phyloP scores from a whole-genome alignment of 92 coral and sea anemone species.

The Actinernus sp. region DNA sequence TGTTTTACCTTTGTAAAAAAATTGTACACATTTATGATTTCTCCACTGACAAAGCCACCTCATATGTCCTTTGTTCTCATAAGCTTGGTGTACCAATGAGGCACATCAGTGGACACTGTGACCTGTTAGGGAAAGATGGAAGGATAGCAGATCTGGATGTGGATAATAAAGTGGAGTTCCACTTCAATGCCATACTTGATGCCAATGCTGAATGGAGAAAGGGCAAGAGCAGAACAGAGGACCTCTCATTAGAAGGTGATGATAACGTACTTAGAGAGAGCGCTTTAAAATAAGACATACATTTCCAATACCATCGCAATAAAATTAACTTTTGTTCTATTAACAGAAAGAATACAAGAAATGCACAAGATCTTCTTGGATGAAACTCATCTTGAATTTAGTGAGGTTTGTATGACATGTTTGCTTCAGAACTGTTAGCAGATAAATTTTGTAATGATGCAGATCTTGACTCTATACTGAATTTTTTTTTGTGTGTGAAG shows the following conservation, averaged over 20 bases:
- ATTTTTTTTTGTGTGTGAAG: no score
- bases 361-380: conserved; percentile 87
- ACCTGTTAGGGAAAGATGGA: conserved; percentile 79
- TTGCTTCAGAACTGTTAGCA: neutral
- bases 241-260: conserved; percentile 89
- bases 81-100: conserved; percentile 90
- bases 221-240: conserved; percentile 27
- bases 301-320: neutral
- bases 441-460: no score
- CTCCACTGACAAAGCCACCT: no score
- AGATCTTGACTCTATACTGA: no score
- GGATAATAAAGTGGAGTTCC: conserved; percentile 92
- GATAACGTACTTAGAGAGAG: no score
- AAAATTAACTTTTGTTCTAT: neutral
- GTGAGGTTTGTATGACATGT: conserved; percentile 59
- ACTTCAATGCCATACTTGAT: conserved; percentile 91
- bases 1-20: no score
- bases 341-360: conserved; percentile 81
- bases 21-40: no score
- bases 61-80: no score
- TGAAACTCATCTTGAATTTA: conserved; percentile 71
- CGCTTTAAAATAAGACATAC: neutral
- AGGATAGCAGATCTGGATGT: conserved; percentile 62
- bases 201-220: conserved; percentile 86
- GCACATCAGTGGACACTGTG: conserved; percentile 87